phyloP scores from a whole-genome alignment of 2,113 vertebrate species.

The Dendropsophus ebraccatus region DNA sequence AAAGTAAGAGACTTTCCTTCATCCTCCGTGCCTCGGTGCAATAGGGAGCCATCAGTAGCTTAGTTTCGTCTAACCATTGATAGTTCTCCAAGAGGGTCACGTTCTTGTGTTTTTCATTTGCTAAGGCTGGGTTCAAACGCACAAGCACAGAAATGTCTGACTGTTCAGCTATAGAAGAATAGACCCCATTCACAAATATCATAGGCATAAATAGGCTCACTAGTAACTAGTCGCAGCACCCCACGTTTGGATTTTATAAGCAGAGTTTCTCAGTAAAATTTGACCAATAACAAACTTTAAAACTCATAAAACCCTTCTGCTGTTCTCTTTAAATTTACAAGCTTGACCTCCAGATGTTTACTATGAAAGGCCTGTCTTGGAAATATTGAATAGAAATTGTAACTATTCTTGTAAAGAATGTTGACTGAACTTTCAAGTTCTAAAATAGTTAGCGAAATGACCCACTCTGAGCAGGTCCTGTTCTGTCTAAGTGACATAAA shows the following conservation, averaged over 20 bases:
- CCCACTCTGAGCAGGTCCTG: not conserved
- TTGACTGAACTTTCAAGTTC: not conserved
- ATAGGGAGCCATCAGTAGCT: too few relatives aligned
- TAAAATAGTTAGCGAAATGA: not conserved
- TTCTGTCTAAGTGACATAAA: not conserved
- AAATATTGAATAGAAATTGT: constrained; percentile 6
- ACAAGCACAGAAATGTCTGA: too few relatives aligned
- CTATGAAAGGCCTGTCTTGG: not conserved
- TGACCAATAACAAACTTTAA: not conserved
- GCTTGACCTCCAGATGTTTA: constrained; percentile 45
- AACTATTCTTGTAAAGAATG: not conserved
- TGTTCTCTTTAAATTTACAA: constrained; percentile 15
- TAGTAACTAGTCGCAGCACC: not conserved
- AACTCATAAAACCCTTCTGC: not conserved
- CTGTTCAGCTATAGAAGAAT: not conserved
- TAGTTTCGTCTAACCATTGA: too few relatives aligned
- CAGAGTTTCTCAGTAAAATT: not conserved
- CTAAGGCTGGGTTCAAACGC: too few relatives aligned
- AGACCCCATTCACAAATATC: not conserved
- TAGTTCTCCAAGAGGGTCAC: too few relatives aligned
- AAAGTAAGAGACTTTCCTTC: too few relatives aligned
- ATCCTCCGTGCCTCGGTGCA: too few relatives aligned
- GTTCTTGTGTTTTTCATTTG: too few relatives aligned
- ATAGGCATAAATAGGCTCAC: not conserved
- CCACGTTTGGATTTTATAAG: not conserved